Conservation (phyloP, 2,888 invertebrate genomes). For the Lochmaea capreae region DNA sequence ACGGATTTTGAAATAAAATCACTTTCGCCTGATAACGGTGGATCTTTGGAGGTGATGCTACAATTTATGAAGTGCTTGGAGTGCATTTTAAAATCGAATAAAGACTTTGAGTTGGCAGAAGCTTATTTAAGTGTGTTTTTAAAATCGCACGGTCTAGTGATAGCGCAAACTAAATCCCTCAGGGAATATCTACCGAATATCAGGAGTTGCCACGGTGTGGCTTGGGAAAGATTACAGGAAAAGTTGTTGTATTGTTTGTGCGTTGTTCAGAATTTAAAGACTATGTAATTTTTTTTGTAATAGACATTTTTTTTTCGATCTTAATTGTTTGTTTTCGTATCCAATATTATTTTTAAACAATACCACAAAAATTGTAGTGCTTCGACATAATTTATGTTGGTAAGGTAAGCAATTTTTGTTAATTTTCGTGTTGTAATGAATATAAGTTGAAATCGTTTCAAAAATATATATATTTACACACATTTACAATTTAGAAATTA, state of each 20-base stretch:
- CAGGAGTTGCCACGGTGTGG: constrained; percentile 70
- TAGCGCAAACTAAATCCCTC: constrained; percentile 71
- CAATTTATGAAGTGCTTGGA: constrained; percentile 83
- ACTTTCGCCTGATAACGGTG: constrained; percentile 82
- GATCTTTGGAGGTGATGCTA: constrained; percentile 76
- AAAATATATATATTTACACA: constrained; percentile 63
- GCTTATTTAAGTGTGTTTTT: constrained; percentile 90
- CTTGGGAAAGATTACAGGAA: constrained; percentile 77
- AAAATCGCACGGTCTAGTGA: constrained; percentile 78
- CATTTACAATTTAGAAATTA: constrained; percentile 54
- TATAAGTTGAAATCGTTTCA: constrained; percentile 46
- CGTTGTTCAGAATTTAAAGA: constrained; percentile 80
- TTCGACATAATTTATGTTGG: no score
- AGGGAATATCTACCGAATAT: constrained; percentile 70
- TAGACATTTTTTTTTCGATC: not conserved
- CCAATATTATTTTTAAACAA: not conserved
- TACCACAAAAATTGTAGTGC: no score
- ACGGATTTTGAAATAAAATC: constrained; percentile 90
- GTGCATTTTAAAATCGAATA: constrained; percentile 78
- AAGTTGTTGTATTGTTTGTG: constrained; percentile 80
- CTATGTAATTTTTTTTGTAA: constrained; percentile 56
- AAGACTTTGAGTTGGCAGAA: constrained; percentile 90
- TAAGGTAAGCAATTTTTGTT: no score
- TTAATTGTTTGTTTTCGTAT: not conserved
- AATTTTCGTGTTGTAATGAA: no score